phyloP scores from a whole-genome alignment of 2,888 invertebrate genomes.

The Cephus rjabovi region DNA sequence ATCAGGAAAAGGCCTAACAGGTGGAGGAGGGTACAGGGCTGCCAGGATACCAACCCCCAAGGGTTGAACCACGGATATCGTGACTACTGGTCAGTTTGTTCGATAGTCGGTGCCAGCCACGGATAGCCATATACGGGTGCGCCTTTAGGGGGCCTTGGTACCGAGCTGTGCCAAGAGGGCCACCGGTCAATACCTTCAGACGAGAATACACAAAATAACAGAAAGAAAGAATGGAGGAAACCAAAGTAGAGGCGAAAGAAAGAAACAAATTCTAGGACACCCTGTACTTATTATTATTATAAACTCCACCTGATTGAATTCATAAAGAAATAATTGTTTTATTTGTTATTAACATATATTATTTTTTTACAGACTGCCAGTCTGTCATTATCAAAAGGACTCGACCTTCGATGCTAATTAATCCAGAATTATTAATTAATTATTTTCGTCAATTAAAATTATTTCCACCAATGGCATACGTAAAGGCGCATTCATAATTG shows the following conservation, averaged over 20 bases:
- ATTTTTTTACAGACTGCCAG: too few species aligned
- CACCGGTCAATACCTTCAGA: conserved; percentile 66
- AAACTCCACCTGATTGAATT: not conserved
- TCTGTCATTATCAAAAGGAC: too few species aligned
- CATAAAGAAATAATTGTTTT: too few species aligned
- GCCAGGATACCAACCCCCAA: not conserved
- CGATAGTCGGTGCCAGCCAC: conserved; percentile 66
- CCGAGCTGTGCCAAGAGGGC: conserved; percentile 65
- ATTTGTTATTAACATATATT: too few species aligned
- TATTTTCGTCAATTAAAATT: conserved; percentile 34
- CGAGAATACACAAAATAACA: conserved; percentile 4
- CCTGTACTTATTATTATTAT: not conserved
- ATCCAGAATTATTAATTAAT: too few species aligned
- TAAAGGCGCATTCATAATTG: conserved; percentile 25
- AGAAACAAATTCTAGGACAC: not conserved
- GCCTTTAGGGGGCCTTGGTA: conserved; percentile 60
- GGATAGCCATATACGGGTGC: conserved; percentile 49
- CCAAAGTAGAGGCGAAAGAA: not conserved
- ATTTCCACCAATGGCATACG: conserved; percentile 14
- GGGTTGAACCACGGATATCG: conserved; percentile 53
- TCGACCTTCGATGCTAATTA: too few species aligned
- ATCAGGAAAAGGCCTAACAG: conserved; percentile 27
- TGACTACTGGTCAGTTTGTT: conserved; percentile 68
- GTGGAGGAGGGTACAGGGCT: conserved; percentile 33
- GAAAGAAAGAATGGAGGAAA: not conserved